A percentile compares a stretch with the other conserved stretches of the same genome.
Evolutionary conservation across 2,888 invertebrate species (phyloP).

Genomic region (Cataglyphis altisquamis): DNA sequence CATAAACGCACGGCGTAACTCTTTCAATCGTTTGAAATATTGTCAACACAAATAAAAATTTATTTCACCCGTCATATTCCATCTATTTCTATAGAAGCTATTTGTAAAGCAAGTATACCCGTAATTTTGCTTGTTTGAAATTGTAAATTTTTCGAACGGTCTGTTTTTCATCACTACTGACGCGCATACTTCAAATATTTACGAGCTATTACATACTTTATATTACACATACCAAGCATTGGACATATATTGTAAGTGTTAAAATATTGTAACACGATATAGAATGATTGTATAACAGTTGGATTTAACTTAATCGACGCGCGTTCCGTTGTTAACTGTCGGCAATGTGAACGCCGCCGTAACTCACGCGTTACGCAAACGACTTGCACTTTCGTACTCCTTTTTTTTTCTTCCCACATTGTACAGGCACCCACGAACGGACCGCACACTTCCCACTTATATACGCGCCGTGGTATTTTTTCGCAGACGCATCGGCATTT

Average conservation of each 20-base stretch:
- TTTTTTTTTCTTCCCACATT: slow-evolving; percentile 78
- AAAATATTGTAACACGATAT: not conserved
- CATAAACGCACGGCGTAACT: not conserved
- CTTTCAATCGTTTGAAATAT: slow-evolving; percentile 11
- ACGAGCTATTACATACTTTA: not conserved
- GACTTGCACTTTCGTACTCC: slow-evolving; percentile 79
- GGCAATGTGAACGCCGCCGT: slow-evolving; percentile 63
- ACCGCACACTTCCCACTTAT: slow-evolving; percentile 71
- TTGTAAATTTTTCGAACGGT: not conserved
- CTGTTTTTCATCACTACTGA: not conserved
- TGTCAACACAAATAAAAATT: slow-evolving; percentile 1
- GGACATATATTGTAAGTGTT: not conserved
- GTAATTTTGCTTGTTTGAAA: not conserved
- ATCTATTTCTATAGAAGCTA: not conserved
- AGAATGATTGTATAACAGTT: slow-evolving; percentile 3
- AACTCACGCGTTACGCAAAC: slow-evolving; percentile 78
- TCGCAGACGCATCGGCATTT: slow-evolving; percentile 40
- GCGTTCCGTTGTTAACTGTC: slow-evolving; percentile 47
- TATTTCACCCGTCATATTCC: not conserved
- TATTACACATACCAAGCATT: not conserved
- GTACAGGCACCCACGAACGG: slow-evolving; percentile 71
- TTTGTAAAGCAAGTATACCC: not conserved
- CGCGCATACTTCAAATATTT: not conserved
- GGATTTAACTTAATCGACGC: slow-evolving; percentile 1
- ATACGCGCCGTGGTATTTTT: slow-evolving; percentile 57